These are phyloP conservation scores for Camelus dromedarius DNA, from an alignment of 2,113 vertebrate genomes.

Conservation along the genomic window DNA sequence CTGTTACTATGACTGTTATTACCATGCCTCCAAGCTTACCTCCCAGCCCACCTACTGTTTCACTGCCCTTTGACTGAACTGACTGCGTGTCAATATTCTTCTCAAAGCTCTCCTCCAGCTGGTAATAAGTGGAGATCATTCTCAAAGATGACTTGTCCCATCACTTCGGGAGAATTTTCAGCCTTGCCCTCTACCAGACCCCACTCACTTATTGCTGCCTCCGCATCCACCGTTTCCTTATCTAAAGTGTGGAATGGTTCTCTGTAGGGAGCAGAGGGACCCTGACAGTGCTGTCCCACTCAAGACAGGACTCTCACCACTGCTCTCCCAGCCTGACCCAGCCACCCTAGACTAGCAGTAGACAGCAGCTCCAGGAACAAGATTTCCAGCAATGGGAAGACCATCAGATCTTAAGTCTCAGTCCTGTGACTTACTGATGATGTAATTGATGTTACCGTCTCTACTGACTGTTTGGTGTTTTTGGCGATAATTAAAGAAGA, in stretches of 20 bases:
- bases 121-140: neutral
- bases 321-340: neutral
- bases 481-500: neutral
- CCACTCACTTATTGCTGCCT: neutral
- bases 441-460: neutral
- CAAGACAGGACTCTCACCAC: neutral
- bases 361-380: neutral
- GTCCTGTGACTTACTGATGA: neutral
- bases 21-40: neutral
- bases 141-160: neutral
- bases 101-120: neutral
- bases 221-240: neutral
- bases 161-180: neutral
- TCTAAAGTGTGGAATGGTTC: neutral
- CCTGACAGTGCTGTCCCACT: neutral
- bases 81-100: neutral
- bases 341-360: neutral
- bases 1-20: neutral
- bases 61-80: neutral
- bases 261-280: neutral
- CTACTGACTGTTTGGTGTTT: neutral
- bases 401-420: neutral
- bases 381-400: neutral
- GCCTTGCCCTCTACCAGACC: neutral
- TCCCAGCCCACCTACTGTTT: neutral